Conservation (phyloP, 30 jellyfish, hydroid and myxozoan genomes). For the Sanderia malayensis region DNA sequence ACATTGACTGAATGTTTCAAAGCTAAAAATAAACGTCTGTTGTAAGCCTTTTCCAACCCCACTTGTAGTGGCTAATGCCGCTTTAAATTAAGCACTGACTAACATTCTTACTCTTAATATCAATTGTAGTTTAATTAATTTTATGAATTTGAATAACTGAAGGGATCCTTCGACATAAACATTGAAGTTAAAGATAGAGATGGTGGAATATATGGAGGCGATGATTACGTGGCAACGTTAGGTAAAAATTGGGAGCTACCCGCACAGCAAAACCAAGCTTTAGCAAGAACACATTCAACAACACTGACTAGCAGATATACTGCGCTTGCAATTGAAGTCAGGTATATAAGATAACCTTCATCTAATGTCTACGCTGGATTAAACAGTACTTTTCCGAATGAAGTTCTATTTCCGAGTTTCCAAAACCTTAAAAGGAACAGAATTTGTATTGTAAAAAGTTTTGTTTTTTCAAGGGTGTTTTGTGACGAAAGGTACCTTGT, state of each 20-base stretch:
- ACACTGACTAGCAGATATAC: background rate
- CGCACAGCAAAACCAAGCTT: conserved; percentile 15
- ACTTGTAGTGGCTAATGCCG: no score
- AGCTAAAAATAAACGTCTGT: no score
- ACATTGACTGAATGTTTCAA: no score
- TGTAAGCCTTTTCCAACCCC: no score
- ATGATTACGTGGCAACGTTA: conserved; percentile 22
- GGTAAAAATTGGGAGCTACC: conserved; percentile 19
- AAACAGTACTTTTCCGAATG: no score
- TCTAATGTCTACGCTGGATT: background rate
- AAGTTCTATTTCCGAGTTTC: no score
- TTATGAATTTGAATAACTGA: no score
- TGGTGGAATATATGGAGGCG: conserved; percentile 15
- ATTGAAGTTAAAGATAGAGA: conserved; percentile 59
- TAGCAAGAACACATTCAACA: background rate
- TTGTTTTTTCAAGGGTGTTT: conserved; percentile 52
- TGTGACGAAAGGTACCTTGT: conserved; percentile 47
- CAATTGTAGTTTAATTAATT: no score
- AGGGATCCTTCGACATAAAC: conserved; percentile 42
- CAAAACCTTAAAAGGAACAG: no score
- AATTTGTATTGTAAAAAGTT: no score
- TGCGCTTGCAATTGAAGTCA: conserved; percentile 12
- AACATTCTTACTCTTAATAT: no score
- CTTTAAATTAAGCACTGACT: no score
- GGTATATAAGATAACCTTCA: conserved; percentile 24